phyloP scores from a whole-genome alignment of 2,113 vertebrate species.

The Rhinogobius similis region DNA sequence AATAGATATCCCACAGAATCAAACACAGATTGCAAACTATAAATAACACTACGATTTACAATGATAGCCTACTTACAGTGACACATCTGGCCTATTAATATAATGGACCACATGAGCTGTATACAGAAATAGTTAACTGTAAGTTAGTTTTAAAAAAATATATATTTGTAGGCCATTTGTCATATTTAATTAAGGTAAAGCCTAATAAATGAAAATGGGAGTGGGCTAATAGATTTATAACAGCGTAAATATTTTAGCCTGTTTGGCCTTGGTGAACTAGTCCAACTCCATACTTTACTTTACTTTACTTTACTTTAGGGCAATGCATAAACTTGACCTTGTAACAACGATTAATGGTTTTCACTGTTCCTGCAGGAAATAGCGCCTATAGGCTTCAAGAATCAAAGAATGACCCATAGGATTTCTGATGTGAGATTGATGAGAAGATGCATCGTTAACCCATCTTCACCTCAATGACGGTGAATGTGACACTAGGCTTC shows the following conservation, averaged over 20 bases:
- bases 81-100: neutral
- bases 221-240: no score
- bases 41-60: conserved; percentile 1
- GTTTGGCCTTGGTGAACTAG: no score
- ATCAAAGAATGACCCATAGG: no score
- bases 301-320: neutral
- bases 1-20: neutral
- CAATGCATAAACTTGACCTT: neutral
- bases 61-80: neutral
- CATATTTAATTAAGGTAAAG: neutral
- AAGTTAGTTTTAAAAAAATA: no score
- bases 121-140: neutral
- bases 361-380: neutral
- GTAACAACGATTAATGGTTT: neutral
- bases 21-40: neutral
- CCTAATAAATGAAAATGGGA: no score
- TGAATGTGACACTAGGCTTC: neutral
- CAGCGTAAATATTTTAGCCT: no score
- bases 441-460: neutral
- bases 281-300: no score
- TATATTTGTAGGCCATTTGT: no score
- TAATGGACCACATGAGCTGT: neutral
- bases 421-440: neutral
- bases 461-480: neutral
- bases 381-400: neutral